Conservation (phyloP, 2,888 invertebrate genomes). For the Bedellia somnulentella region DNA sequence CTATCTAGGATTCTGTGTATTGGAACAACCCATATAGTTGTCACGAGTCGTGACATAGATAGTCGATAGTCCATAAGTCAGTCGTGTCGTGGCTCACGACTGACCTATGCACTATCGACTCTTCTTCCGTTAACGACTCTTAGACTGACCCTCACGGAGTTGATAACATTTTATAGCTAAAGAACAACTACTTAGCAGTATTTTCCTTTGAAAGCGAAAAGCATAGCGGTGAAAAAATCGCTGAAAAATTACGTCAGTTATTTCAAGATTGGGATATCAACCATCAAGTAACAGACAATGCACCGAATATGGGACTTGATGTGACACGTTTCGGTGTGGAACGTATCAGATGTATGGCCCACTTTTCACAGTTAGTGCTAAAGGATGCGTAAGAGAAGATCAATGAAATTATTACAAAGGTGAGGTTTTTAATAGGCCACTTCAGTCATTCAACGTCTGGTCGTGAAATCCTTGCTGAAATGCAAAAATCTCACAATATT, state of each 20-base stretch:
- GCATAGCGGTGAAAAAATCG: constrained; percentile 12
- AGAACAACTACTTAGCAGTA: constrained; percentile 12
- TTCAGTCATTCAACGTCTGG: constrained; percentile 14
- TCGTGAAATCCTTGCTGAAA: constrained; percentile 12
- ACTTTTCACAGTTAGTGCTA: constrained; percentile 12
- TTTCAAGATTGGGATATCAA: constrained; percentile 9
- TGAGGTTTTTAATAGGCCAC: constrained; percentile 13
- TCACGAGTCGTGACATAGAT: no score
- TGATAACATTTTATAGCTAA: constrained; percentile 10
- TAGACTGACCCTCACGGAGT: constrained; percentile 7
- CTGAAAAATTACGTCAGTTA: constrained; percentile 10
- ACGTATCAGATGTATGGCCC: constrained; percentile 9
- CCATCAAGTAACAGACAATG: constrained; percentile 13
- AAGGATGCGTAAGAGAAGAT: constrained; percentile 10
- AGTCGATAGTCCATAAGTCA: no score
- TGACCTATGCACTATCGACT: constrained; percentile 13
- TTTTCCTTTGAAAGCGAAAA: constrained; percentile 13
- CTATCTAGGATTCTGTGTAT: no score
- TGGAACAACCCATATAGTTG: no score
- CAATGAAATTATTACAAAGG: constrained; percentile 13
- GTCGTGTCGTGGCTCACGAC: no score
- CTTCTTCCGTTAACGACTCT: constrained; percentile 12
- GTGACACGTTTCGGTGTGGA: constrained; percentile 7
- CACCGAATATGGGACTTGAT: constrained; percentile 13
- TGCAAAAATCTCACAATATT: constrained; percentile 13